Evolutionary conservation across 2,797 vertebrate species (phyloP).

Genomic region (Gastrophryne carolinensis): DNA sequence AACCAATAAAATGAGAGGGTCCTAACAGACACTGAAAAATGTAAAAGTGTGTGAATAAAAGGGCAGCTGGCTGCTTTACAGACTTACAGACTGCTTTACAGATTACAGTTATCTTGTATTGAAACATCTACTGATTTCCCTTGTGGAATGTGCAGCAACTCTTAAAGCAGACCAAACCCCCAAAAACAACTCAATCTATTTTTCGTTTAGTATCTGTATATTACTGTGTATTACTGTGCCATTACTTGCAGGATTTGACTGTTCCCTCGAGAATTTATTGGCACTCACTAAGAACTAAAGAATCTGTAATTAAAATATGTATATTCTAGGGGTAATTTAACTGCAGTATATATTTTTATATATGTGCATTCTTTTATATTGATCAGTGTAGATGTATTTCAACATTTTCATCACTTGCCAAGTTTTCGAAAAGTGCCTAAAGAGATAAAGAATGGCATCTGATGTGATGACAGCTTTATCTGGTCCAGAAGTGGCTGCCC

Average conservation of each 20-base stretch:
- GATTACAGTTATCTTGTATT: too few relatives aligned
- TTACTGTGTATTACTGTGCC: background rate
- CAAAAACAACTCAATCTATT: too few relatives aligned
- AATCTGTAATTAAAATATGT: background rate
- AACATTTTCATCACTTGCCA: background rate
- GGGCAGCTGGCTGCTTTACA: too few relatives aligned
- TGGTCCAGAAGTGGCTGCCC: background rate
- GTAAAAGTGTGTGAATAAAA: too few relatives aligned
- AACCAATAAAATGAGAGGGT: too few relatives aligned
- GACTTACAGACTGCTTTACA: too few relatives aligned
- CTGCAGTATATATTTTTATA: background rate
- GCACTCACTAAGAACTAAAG: background rate
- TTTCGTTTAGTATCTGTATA: too few relatives aligned
- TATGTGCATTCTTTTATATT: background rate
- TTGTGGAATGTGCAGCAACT: too few relatives aligned
- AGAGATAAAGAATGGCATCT: background rate
- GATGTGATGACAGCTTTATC: slow-evolving; percentile 11
- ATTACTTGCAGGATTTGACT: background rate
- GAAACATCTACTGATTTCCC: too few relatives aligned
- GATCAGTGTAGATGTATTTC: background rate
- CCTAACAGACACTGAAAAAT: too few relatives aligned
- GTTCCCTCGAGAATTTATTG: background rate
- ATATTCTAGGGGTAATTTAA: background rate
- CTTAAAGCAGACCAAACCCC: too few relatives aligned
- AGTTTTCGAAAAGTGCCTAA: background rate